Evolutionary conservation across 2,113 vertebrate genomes (phyloP), one percentile per base, ranked within the genome.

Genomic region (Bujurquina vittata): DNA sequence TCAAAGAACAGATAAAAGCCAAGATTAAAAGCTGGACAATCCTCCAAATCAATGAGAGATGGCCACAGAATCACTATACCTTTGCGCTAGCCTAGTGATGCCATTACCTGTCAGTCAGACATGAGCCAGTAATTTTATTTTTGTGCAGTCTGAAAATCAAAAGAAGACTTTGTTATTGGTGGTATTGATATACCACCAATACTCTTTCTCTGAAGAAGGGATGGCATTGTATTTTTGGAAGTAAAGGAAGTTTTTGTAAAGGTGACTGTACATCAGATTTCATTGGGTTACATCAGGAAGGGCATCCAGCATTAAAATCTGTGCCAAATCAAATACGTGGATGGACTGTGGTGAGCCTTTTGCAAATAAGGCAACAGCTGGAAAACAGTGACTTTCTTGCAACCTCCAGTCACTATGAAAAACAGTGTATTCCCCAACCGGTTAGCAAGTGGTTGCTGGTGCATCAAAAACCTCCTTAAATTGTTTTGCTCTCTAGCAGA

Each of bases 1-100:
- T 89, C 81, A 87, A 79, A 88, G 63, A 14, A 62, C 6, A 3
- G 80, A 89, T 92, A 63, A 92, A 88, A 93, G 86, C 73, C 49
- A 29, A 75, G 58, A 69, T 26, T 74, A 62, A 58, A 23, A 57
- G 40, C 72, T 20, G 31, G 65, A 80, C 75, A 72, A 73, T 54
- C 63, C 31, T 56, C 11, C 4, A 31, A 55, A 49, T 87, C 69
- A 54, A 67, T 75, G 61, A 80, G 8, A 82, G 74, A n/a, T 37
- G 60, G 69, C 80, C 78, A 56, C n/a, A 61, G 12, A 84, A 67
- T 31, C 37, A 9, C 54, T 11, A 15, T 63, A 79, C 55, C 18
- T 75, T 37, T 74, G 72, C 56, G 73, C 8, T 62, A 55, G 10
- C n/a, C 49, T 37, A 35, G 60, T 73, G 49, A 78, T 56, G 49